A percentile compares a stretch with the other conserved stretches of the same genome.
Conservation (phyloP, 2,888 invertebrate species). For the Polydrusus pterygomalis region DNA sequence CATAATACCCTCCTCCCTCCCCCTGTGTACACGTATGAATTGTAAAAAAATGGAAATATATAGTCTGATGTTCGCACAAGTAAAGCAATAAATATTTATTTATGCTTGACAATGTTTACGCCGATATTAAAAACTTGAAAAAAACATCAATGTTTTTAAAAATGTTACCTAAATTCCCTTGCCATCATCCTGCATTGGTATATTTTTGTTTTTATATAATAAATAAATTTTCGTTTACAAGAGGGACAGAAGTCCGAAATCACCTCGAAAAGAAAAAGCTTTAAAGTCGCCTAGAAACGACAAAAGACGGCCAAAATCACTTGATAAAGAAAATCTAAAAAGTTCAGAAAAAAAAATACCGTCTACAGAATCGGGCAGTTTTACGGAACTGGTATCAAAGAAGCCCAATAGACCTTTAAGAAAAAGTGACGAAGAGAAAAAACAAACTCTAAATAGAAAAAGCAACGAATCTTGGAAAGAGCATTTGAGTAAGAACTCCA, state of each 20-base stretch:
- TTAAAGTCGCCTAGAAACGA: slow-evolving; percentile 26
- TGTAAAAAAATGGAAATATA: too few relatives aligned
- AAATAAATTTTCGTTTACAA: neutral
- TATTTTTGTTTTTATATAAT: neutral
- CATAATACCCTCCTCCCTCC: too few relatives aligned
- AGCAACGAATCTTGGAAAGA: slow-evolving; percentile 64
- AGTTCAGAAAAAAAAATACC: slow-evolving; percentile 51
- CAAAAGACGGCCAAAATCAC: slow-evolving; percentile 19
- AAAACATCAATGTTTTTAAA: neutral
- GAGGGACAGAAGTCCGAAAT: slow-evolving; percentile 29
- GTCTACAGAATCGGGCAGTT: slow-evolving; percentile 60
- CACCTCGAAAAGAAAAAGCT: slow-evolving; percentile 25
- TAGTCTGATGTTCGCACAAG: too few relatives aligned
- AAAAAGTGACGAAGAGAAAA: neutral
- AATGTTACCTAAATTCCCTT: too few relatives aligned
- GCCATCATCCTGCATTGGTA: too few relatives aligned
- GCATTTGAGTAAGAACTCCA: slow-evolving; percentile 65
- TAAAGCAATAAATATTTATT: too few relatives aligned
- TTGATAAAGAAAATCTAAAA: slow-evolving; percentile 21
- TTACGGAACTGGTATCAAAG: slow-evolving; percentile 25
- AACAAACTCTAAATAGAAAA: slow-evolving; percentile 2
- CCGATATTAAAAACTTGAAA: too few relatives aligned
- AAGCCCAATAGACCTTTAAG: slow-evolving; percentile 14
- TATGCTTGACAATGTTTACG: too few relatives aligned
- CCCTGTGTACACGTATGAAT: too few relatives aligned